These are phyloP conservation scores for Carlito syrichta DNA, from an alignment of 2,113 vertebrate genomes.

Conservation along the genomic window DNA sequence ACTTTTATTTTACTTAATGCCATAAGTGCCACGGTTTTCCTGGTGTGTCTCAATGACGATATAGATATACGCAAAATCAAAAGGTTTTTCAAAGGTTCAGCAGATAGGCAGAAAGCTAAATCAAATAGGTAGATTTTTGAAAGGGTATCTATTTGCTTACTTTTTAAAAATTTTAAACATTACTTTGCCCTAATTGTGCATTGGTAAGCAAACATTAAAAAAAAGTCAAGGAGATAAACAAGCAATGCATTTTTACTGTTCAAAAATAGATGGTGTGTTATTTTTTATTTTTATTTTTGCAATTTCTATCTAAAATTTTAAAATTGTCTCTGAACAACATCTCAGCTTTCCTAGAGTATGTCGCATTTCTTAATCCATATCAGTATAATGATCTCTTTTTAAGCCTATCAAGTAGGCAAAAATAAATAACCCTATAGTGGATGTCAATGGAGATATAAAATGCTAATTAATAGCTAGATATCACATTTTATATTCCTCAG, in stretches of 20 bases:
- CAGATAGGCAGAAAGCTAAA: neutral
- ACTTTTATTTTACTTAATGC: constrained; percentile 9
- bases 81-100: neutral
- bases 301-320: constrained; percentile 1
- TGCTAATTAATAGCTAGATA: neutral
- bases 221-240: neutral
- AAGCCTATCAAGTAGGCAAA: neutral
- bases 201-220: neutral
- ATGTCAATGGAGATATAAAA: neutral
- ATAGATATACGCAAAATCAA: neutral
- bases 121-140: neutral
- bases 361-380: neutral
- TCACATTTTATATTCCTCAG: neutral
- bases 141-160: neutral
- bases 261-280: neutral
- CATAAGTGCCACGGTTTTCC: neutral
- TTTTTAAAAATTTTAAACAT: constrained; percentile 33
- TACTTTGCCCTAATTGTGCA: neutral
- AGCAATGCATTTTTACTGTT: neutral
- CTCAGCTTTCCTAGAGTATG: neutral
- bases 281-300: neutral
- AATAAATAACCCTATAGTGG: neutral
- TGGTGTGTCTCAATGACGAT: neutral
- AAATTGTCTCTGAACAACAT: neutral
- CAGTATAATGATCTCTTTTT: neutral